Conservation (phyloP, 2,888 invertebrate genomes). For the Spilarctia lutea region DNA sequence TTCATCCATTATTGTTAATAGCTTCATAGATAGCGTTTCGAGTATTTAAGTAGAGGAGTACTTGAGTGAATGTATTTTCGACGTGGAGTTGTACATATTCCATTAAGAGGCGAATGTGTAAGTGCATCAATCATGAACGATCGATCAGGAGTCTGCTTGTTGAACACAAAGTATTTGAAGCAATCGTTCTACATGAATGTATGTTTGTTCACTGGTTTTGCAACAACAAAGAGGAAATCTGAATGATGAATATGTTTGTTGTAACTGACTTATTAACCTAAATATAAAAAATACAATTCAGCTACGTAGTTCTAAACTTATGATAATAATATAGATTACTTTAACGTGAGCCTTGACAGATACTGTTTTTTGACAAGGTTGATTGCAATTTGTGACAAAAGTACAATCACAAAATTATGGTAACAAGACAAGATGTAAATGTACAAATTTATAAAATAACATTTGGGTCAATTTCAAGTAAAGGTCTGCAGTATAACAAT, state of each 20-base stretch:
- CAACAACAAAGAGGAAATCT: conserved; percentile 1
- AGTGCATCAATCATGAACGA: conserved; percentile 26
- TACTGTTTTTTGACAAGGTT: background rate
- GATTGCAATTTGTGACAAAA: background rate
- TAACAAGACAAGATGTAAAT: background rate
- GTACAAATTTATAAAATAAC: background rate
- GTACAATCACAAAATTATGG: background rate
- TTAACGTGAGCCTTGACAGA: background rate
- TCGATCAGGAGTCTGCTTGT: conserved; percentile 18
- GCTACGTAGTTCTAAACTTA: background rate
- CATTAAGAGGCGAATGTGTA: conserved; percentile 20
- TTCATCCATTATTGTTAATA: conserved; percentile 74
- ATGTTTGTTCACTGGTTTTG: conserved; percentile 16
- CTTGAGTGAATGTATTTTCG: conserved; percentile 56
- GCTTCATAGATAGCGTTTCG: conserved; percentile 69
- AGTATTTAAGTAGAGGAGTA: conserved; percentile 65
- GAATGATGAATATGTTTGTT: conserved; percentile 18
- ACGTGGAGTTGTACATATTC: conserved; percentile 27
- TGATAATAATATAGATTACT: background rate
- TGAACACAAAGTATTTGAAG: conserved; percentile 15
- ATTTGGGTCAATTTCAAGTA: background rate
- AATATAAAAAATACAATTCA: background rate
- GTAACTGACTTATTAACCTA: background rate
- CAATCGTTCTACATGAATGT: conserved; percentile 6
- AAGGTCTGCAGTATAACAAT: conserved; percentile 11